Percentiles rank a stretch among this genome's conserved stretches.
phyloP scores from a whole-genome alignment of 35 echinoderm and acorn worm genomes.

The Holothuria glaberrima region DNA sequence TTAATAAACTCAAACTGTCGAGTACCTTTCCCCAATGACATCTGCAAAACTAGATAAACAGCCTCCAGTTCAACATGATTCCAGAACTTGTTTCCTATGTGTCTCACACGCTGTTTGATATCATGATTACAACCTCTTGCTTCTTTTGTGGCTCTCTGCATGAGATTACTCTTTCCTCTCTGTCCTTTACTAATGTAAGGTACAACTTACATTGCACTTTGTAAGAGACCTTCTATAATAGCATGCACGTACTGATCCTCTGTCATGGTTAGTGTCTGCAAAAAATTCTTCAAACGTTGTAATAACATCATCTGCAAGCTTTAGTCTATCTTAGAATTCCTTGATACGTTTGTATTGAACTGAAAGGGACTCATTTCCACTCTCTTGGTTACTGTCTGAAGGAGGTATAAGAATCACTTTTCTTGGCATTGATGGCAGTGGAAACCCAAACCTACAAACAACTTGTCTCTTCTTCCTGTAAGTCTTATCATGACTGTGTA shows the following conservation, averaged over 20 bases:
- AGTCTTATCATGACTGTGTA: too few relatives aligned
- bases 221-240: constrained; percentile 48
- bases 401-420: constrained; percentile 23
- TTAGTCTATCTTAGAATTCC: too few relatives aligned
- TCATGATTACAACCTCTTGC: constrained; percentile 49
- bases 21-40: constrained; percentile 51
- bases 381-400: constrained; percentile 39
- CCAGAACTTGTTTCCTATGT: constrained; percentile 57
- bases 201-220: constrained; percentile 63
- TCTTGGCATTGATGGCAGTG: too few relatives aligned
- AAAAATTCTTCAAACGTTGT: too few relatives aligned
- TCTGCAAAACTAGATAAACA: constrained; percentile 65
- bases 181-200: constrained; percentile 67
- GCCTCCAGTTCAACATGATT: constrained; percentile 74
- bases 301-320: too few relatives aligned
- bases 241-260: constrained; percentile 51
- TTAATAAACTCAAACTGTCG: constrained; percentile 70
- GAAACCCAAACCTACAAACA: too few relatives aligned
- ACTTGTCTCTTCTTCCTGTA: too few relatives aligned
- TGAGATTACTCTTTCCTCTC: constrained; percentile 51
- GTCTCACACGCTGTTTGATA: constrained; percentile 50
- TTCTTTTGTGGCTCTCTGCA: constrained; percentile 53
- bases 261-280: constrained; percentile 34
- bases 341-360: too few relatives aligned
- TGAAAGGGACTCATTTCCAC: too few relatives aligned